Evolutionary conservation across 2,888 invertebrate genomes (phyloP), one percentile per base, ranked within the genome.

Genomic region (Euzetes globulus): DNA sequence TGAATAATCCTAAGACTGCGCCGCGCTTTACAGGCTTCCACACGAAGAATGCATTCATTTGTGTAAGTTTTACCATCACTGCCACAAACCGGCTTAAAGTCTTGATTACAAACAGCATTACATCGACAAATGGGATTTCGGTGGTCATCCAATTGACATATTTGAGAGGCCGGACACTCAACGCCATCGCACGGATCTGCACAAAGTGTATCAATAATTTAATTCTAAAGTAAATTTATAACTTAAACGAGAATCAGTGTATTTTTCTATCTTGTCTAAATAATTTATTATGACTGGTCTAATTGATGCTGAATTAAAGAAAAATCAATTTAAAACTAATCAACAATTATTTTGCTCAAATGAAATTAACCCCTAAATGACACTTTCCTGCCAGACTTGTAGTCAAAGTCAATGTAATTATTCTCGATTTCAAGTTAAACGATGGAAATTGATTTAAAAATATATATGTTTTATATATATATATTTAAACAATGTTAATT

Each of bases 101-200:
- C 81, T 6, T 78, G 78, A 4, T 80, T 78, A 78, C 83, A 84
- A 71, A 88, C 86, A 78, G 90, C 90, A 75, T 90, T 89, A 82
- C 94, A 94, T 76, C 88, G 87, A 82, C 93, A 94, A 58, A 87
- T 86, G 0, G 93, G 91, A 78, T 88, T 87, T 65, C 93, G 87
- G 72, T 88, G 87, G 79, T 87, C 87, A 83, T 91, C 91, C 83
- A 94, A 85, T 82, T 91, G 91, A 84, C 94, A 94, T 76, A 91
- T 86, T 81, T 92, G 90, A 41, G 90, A 89, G 78, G 89, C 88
- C 37, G 88, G 86, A 83, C 94, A 94, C 80, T 88, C 86, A 78
- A 90, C 87, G 75, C 88, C 89, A 58, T 88, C 87, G 83, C 94
- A 94, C 0, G 94, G 94, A 87, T 94, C 94, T 94, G 85, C 13